phyloP scores from a whole-genome alignment of 2,888 invertebrate genomes.

The Tridacna gigas region DNA sequence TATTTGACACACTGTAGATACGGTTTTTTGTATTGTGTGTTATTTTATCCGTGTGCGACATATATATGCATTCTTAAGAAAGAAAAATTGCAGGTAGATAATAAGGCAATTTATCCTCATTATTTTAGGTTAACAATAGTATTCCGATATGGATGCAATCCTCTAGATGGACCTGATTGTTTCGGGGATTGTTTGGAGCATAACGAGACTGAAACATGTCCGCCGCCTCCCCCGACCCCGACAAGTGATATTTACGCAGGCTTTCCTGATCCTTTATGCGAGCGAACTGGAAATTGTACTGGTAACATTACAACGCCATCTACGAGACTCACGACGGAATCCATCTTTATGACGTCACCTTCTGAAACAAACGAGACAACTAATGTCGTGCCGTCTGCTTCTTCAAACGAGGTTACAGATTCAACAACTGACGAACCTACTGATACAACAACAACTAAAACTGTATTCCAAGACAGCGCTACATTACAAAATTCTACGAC shows the following conservation, averaged over 20 bases:
- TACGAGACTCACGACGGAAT: not conserved
- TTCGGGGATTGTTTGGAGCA: constrained; percentile 57
- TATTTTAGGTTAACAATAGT: constrained; percentile 42
- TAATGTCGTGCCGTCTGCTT: not conserved
- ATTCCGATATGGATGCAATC: constrained; percentile 50
- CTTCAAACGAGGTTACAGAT: not conserved
- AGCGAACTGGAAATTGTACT: not conserved
- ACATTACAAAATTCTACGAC: not conserved
- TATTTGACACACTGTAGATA: too few species aligned
- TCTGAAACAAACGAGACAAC: not conserved
- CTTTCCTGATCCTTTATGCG: constrained; percentile 26
- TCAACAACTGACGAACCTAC: not conserved
- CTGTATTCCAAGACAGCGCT: constrained; percentile 4
- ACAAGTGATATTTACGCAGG: not conserved
- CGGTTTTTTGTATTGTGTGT: too few species aligned
- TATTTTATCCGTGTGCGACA: too few species aligned
- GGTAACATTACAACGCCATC: constrained; percentile 4
- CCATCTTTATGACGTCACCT: not conserved
- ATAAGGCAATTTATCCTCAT: not conserved
- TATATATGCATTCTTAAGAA: too few species aligned
- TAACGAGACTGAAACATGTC: constrained; percentile 39
- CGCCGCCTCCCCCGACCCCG: constrained; percentile 29
- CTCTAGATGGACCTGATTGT: constrained; percentile 26
- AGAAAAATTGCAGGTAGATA: too few species aligned
- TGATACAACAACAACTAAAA: not conserved